phyloP scores from a whole-genome alignment of 2,113 vertebrate genomes.

The Forbesichthys papilliferus region DNA sequence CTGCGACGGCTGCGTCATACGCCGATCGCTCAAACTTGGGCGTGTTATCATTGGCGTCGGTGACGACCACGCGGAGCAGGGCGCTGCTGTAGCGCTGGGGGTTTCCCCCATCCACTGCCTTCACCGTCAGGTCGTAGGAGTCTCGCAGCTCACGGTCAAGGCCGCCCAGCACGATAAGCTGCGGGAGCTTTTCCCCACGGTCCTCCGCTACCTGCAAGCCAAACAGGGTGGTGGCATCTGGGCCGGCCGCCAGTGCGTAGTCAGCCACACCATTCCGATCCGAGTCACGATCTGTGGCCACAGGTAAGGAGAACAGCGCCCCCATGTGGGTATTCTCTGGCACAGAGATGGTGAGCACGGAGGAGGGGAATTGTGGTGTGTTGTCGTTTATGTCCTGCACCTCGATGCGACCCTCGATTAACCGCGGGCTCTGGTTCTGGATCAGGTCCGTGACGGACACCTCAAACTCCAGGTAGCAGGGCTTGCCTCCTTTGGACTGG shows the following conservation, averaged over 20 bases:
- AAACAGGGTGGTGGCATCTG: conserved; percentile 89
- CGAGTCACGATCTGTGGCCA: conserved; percentile 90
- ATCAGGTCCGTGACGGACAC: conserved; percentile 95
- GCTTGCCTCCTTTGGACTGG: conserved; percentile 77
- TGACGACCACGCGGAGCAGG: conserved; percentile 90
- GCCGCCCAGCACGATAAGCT: conserved; percentile 94
- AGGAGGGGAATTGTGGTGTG: conserved; percentile 93
- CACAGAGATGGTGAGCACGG: conserved; percentile 91
- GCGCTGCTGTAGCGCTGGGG: conserved; percentile 92
- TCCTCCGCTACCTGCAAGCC: conserved; percentile 95
- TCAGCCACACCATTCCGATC: conserved; percentile 91
- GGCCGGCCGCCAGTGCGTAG: conserved; percentile 88
- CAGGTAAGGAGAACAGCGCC: conserved; percentile 87
- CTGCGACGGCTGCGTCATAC: conserved; percentile 90
- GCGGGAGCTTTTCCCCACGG: conserved; percentile 92
- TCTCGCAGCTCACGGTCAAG: conserved; percentile 94
- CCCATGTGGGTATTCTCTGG: conserved; percentile 95
- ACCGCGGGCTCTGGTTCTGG: conserved; percentile 85
- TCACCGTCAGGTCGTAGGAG: conserved; percentile 96
- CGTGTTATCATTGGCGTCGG: conserved; percentile 92
- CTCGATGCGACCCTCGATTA: conserved; percentile 94
- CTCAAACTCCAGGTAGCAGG: conserved; percentile 95
- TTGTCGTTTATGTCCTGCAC: conserved; percentile 98
- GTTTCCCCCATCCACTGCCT: conserved; percentile 93
- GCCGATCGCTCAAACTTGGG: conserved; percentile 91